These are phyloP conservation scores for Philonicus albiceps DNA, from an alignment of 2,888 invertebrate species.

Conservation along the genomic window DNA sequence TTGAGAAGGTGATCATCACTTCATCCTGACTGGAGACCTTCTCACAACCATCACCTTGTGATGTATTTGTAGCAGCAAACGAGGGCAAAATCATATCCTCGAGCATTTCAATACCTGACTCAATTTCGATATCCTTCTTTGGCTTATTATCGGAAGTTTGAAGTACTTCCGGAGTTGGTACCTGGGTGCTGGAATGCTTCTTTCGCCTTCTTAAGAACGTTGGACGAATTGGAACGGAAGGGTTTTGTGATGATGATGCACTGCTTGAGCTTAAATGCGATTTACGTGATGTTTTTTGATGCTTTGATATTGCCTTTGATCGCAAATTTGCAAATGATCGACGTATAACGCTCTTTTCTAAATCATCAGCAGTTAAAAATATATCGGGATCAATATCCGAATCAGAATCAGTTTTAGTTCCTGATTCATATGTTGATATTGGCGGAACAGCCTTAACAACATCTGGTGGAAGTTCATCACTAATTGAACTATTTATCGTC, in stretches of 20 bases:
- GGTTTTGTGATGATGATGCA: not conserved
- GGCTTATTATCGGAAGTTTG: conserved; percentile 47
- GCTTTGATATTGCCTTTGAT: conserved; percentile 57
- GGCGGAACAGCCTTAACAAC: not conserved
- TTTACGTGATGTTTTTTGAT: not conserved
- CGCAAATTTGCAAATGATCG: conserved; percentile 58
- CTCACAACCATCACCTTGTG: not conserved
- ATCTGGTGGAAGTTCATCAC: conserved; percentile 57
- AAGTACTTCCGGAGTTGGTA: not conserved
- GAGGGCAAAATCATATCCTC: conserved; percentile 57
- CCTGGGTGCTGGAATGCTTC: not conserved
- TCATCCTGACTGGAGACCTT: not conserved
- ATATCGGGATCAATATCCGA: conserved; percentile 58
- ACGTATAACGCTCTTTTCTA: conserved; percentile 53
- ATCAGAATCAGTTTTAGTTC: conserved; percentile 53
- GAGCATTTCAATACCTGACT: conserved; percentile 62
- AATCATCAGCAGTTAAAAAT: conserved; percentile 53
- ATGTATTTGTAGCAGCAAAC: not conserved
- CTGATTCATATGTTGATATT: not conserved
- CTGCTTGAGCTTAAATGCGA: not conserved
- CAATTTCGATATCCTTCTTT: conserved; percentile 59
- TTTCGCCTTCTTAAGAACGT: conserved; percentile 1
- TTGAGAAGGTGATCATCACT: not conserved
- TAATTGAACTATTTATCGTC: conserved; percentile 56
- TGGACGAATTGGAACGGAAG: not conserved